Evolutionary conservation across 2,797 vertebrate genomes (phyloP), one percentile per base, ranked within the genome.

Genomic region (Phoebastria nigripes): DNA sequence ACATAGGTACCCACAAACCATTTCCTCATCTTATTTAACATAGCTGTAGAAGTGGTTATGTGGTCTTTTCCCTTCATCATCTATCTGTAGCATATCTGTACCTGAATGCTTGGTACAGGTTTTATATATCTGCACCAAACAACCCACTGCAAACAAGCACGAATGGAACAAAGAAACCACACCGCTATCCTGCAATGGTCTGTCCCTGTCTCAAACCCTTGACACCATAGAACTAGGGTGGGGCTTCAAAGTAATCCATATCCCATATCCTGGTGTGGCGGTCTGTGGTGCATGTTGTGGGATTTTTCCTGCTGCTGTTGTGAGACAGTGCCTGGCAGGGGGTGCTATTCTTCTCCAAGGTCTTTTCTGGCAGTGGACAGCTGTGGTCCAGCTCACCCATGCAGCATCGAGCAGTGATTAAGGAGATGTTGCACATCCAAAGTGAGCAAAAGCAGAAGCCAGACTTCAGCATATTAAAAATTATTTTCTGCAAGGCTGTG

Each of bases 401-500:
- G n/a, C 42, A 84, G 28, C 15, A 29, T 15, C 6, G 3, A 89
- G 25, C 55, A 44, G 31, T 54, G 25, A 47, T 91, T 87, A 77
- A 90, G 51, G 42, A 69, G 51, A 67, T 42, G n/a, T 46, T 80
- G 31, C 28, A 70, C 46, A 41, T 25, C 47, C 31, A 20, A 94
- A 87, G 47, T 39, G 74, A 94, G 81, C n/a, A 70, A 87, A 92
- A 90, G 47, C 44, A 89, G 84, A 94, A 89, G 56, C 41, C 37
- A 67, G 66, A 41, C 55, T 93, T 82, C 71, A 80, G 81, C 35
- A 41, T 62, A 87, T 59, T 94, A 87, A 80, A 93, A 93, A 65
- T 42, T 66, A 74, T 92, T 91, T 94, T 91, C 90, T 91, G 59
- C 63, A 82, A 91, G 89, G 44, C 63, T 96, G 37, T 74, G 52